Conservation (phyloP, 2,113 vertebrate genomes). For the Rhineura floridana region DNA sequence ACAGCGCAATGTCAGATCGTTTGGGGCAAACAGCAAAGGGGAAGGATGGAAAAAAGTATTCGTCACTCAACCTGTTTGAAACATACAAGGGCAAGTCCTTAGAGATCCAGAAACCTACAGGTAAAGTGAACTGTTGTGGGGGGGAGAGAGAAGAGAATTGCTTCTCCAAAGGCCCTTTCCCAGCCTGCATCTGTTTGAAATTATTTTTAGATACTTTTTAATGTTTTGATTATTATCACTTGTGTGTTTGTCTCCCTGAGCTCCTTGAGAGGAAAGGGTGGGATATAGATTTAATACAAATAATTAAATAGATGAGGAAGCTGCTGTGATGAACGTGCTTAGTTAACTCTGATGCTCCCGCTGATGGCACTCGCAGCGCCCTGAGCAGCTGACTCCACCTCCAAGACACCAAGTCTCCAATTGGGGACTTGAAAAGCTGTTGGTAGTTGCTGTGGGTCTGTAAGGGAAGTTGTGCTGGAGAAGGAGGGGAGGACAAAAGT, state of each 20-base stretch:
- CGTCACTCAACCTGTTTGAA: slow-evolving; percentile 98
- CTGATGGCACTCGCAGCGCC: slow-evolving; percentile 38
- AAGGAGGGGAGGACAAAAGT: not conserved
- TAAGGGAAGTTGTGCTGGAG: not conserved
- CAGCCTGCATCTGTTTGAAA: too few relatives aligned
- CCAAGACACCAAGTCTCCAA: too few relatives aligned
- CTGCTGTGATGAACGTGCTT: slow-evolving; percentile 17
- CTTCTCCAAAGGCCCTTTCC: too few relatives aligned
- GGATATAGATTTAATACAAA: too few relatives aligned
- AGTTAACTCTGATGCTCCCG: not conserved
- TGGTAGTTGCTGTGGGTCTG: not conserved
- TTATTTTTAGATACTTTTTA: too few relatives aligned
- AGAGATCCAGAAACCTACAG: slow-evolving; percentile 95
- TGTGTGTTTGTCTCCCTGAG: too few relatives aligned
- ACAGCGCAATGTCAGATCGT: slow-evolving; percentile 99
- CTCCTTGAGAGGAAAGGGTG: too few relatives aligned
- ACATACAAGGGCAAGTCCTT: slow-evolving; percentile 98
- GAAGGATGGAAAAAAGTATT: slow-evolving; percentile 99
- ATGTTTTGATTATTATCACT: too few relatives aligned
- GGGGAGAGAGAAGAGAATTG: not conserved
- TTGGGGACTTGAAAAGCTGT: not conserved
- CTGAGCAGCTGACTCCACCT: slow-evolving; percentile 9
- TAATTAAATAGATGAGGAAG: not conserved
- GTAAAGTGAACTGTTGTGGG: slow-evolving; percentile 72
- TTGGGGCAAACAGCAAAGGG: slow-evolving; percentile 98